Evolutionary conservation across 1,140 invertebrate species (phyloP).

Genomic region (Drosophila ficusphila): DNA sequence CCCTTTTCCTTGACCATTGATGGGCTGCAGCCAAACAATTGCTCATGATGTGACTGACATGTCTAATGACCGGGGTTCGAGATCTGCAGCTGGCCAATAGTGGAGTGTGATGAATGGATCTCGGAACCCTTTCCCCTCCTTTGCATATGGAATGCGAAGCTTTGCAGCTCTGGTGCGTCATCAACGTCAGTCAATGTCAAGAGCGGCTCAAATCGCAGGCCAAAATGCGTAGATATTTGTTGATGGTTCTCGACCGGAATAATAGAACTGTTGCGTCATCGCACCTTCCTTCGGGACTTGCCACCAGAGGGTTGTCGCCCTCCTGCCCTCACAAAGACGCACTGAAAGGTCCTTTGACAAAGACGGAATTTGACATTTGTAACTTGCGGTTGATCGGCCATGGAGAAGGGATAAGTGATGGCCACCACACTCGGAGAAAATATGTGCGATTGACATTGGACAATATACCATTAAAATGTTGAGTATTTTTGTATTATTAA

Average conservation of each 20-base stretch:
- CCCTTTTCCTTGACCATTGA: conserved; percentile 23
- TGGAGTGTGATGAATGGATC: conserved; percentile 5
- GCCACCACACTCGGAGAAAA: neutral
- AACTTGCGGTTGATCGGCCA: conserved; percentile 80
- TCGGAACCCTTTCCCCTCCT: conserved; percentile 9
- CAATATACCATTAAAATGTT: too few species aligned
- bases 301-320: neutral
- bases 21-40: conserved; percentile 9
- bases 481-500: too few species aligned
- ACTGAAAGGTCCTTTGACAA: conserved; percentile 69
- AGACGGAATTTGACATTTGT: conserved; percentile 79
- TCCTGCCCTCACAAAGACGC: conserved; percentile 31
- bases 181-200: conserved; percentile 75
- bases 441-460: too few species aligned
- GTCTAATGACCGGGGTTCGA: conserved; percentile 25
- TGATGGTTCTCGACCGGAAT: conserved; percentile 23
- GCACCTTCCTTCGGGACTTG: conserved; percentile 47
- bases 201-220: conserved; percentile 49
- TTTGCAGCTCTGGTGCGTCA: conserved; percentile 49
- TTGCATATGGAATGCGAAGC: conserved; percentile 32
- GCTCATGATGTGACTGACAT: conserved; percentile 29
- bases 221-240: conserved; percentile 56
- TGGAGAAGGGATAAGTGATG: conserved; percentile 66
- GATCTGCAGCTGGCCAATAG: conserved; percentile 31
- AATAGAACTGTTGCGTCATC: conserved; percentile 76